phyloP scores from a whole-genome alignment of 2,797 vertebrate species.

The Pseudomugil gertrudae region DNA sequence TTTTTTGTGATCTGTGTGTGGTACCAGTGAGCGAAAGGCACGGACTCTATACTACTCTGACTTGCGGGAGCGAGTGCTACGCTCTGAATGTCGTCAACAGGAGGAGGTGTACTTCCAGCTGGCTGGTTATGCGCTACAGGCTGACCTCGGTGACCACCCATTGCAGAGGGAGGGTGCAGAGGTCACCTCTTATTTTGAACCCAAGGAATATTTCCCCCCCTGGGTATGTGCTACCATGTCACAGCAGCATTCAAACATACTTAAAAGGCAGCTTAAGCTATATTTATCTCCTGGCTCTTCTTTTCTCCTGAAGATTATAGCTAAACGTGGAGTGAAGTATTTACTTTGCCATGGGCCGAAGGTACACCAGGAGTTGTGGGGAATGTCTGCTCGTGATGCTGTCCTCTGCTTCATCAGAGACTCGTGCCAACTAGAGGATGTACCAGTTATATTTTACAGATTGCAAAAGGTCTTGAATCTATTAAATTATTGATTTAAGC shows the following conservation, averaged over 20 bases:
- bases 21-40: constrained; percentile 85
- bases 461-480: constrained; percentile 88
- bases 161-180: constrained; percentile 63
- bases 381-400: constrained; percentile 85
- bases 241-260: neutral
- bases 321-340: constrained; percentile 87
- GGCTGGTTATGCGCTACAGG: constrained; percentile 89
- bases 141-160: constrained; percentile 86
- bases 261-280: neutral
- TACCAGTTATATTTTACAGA: constrained; percentile 91
- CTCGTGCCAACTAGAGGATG: constrained; percentile 90
- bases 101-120: constrained; percentile 95
- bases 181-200: constrained; percentile 86
- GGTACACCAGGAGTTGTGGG: constrained; percentile 89
- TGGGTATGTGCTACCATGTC: constrained; percentile 83
- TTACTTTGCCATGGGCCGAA: constrained; percentile 88
- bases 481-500: neutral
- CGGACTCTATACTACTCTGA: constrained; percentile 89
- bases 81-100: constrained; percentile 87
- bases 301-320: constrained; percentile 81
- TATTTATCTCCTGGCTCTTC: neutral
- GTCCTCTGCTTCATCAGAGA: constrained; percentile 88
- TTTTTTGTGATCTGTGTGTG: constrained; percentile 18
- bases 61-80: constrained; percentile 87
- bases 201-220: constrained; percentile 90